Evolutionary conservation across 2,888 invertebrate species (phyloP).

Genomic region (Kuschelorhynchus macadamiae): DNA sequence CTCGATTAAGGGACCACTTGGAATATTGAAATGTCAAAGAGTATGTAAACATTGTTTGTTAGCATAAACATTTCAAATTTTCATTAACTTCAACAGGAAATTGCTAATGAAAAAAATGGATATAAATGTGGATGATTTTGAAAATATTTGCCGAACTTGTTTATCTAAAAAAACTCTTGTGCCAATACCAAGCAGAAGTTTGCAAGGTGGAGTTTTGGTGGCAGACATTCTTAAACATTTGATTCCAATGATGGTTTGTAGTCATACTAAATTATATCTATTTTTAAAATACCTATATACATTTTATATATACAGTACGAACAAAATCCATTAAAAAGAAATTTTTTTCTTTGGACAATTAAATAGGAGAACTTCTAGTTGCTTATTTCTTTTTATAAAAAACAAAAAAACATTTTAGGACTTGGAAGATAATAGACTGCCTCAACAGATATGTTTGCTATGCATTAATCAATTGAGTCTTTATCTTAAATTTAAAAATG

Average conservation of each 20-base stretch:
- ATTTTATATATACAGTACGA: background rate
- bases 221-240: conserved; percentile 17
- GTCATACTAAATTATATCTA: background rate
- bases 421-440: conserved; percentile 24
- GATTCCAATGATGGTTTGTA: conserved; percentile 20
- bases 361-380: too few species aligned
- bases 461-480: conserved; percentile 36
- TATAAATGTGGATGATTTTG: conserved; percentile 7
- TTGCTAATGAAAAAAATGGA: too few species aligned
- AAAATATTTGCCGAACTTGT: conserved; percentile 34
- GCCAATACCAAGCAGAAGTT: conserved; percentile 5
- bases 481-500: conserved; percentile 37
- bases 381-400: too few species aligned
- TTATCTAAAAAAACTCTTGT: conserved; percentile 14
- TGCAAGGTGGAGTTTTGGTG: conserved; percentile 9
- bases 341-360: too few species aligned
- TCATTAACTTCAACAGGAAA: too few species aligned
- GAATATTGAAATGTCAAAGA: too few species aligned
- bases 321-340: conserved; percentile 6
- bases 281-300: background rate
- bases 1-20: too few species aligned
- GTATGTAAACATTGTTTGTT: too few species aligned
- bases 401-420: conserved; percentile 19
- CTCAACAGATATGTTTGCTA: conserved; percentile 43
- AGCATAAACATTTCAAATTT: too few species aligned